These are phyloP conservation scores for Galeopterus variegatus DNA, from an alignment of 2,113 vertebrate species.

Conservation along the genomic window DNA sequence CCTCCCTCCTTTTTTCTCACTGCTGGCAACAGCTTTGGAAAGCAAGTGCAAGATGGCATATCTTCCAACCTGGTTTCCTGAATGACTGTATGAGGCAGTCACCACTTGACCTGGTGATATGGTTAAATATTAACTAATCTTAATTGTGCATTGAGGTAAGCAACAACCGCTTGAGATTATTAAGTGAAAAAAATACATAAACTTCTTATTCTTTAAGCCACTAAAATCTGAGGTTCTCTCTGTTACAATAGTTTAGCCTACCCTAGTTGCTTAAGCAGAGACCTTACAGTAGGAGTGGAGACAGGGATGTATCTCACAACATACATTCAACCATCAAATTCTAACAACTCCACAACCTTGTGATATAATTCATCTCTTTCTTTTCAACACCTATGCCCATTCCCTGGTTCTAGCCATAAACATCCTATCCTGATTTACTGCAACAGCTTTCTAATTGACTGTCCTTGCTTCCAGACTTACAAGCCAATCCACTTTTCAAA, in stretches of 20 bases:
- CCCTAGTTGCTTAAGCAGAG: constrained; percentile 44
- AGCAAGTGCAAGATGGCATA: background rate
- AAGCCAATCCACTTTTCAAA: constrained; percentile 36
- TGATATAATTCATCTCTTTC: background rate
- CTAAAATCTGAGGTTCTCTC: constrained; percentile 6
- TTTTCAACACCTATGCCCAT: background rate
- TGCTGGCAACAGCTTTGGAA: constrained; percentile 19
- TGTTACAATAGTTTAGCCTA: background rate
- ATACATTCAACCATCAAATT: background rate
- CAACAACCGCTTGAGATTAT: constrained; percentile 30
- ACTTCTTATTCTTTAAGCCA: constrained; percentile 4
- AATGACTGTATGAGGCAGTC: background rate
- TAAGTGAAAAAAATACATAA: background rate
- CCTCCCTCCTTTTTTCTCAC: constrained; percentile 26
- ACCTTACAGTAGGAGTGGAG: background rate
- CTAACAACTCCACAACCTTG: constrained; percentile 8
- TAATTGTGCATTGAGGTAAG: constrained; percentile 21
- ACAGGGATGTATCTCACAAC: background rate
- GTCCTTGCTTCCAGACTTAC: background rate
- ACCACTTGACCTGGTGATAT: background rate
- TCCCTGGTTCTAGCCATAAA: background rate
- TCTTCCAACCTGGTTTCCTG: background rate
- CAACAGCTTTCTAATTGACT: background rate
- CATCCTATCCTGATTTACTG: background rate
- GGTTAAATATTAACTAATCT: constrained; percentile 28